phyloP scores from a whole-genome alignment of 2,113 vertebrate genomes.

The Crocuta crocuta region DNA sequence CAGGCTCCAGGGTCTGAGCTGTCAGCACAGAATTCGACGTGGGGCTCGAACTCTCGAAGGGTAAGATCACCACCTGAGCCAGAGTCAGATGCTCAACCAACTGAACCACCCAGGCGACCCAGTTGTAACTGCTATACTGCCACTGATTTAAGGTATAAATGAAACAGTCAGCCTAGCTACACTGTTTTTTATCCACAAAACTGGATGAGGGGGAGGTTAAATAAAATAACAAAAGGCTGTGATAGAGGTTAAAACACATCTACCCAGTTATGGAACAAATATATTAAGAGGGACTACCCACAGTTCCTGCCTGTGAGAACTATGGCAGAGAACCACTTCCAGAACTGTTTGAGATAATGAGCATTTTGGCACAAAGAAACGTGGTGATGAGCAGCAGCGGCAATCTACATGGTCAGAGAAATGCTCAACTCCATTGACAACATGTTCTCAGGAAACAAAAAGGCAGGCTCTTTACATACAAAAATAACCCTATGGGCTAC shows the following conservation, averaged over 20 bases:
- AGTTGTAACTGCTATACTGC: too few relatives aligned
- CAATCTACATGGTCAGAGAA: not conserved
- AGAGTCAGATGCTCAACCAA: too few relatives aligned
- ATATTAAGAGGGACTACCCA: not conserved
- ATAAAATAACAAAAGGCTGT: not conserved
- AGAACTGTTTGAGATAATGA: not conserved
- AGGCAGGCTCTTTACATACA: not conserved
- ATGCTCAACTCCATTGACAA: not conserved
- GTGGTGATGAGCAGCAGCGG: not conserved
- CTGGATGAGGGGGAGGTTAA: not conserved
- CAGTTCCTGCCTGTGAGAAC: not conserved
- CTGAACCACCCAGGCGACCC: too few relatives aligned
- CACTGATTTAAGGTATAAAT: not conserved
- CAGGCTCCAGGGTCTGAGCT: too few relatives aligned
- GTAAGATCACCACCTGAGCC: too few relatives aligned
- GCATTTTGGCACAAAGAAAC: not conserved
- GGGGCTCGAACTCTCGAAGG: too few relatives aligned
- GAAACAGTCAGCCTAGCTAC: not conserved
- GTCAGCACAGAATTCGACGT: too few relatives aligned
- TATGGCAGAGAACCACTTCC: not conserved
- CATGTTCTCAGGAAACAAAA: not conserved
- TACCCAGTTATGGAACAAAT: not conserved
- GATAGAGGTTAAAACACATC: not conserved
- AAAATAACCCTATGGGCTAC: rapidly evolving
- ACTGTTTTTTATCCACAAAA: not conserved